Conservation (phyloP, 2,797 vertebrate species). For the Gallirallus australis region DNA sequence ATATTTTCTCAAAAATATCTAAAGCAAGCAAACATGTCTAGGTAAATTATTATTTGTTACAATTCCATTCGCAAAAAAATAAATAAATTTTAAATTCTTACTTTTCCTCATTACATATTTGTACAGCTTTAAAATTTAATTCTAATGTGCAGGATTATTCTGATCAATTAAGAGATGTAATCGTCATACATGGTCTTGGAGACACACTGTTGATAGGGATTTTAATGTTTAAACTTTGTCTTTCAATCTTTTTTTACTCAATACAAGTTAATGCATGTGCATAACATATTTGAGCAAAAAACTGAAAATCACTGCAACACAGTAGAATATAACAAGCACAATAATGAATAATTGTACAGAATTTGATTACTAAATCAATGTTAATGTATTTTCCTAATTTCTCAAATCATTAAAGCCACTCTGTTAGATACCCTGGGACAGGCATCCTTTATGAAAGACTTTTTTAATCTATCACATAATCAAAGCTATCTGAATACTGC, state of each 20-base stretch:
- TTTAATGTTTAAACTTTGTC: not conserved
- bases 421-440: constrained; percentile 73
- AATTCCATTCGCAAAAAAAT: not conserved
- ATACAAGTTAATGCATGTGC: not conserved
- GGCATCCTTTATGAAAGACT: constrained; percentile 77
- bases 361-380: constrained; percentile 64
- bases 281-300: constrained; percentile 15
- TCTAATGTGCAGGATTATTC: not conserved
- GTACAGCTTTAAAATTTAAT: not conserved
- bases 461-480: constrained; percentile 82
- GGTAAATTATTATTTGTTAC: constrained; percentile 18
- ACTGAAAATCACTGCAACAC: not conserved
- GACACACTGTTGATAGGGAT: not conserved
- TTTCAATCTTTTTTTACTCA: constrained; percentile 25
- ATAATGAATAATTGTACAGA: constrained; percentile 50
- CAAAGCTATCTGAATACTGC: constrained; percentile 83
- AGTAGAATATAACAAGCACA: constrained; percentile 10
- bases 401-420: constrained; percentile 85
- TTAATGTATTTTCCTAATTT: constrained; percentile 68
- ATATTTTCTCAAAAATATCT: not conserved
- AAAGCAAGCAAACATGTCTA: constrained; percentile 49
- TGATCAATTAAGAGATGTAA: not conserved
- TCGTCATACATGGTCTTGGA: not conserved
- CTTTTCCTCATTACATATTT: not conserved
- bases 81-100: not conserved